Percentiles rank a stretch among this genome's conserved stretches.
Evolutionary conservation across 2,797 vertebrate species (phyloP).

Genomic region (Notamacropus eugenii): DNA sequence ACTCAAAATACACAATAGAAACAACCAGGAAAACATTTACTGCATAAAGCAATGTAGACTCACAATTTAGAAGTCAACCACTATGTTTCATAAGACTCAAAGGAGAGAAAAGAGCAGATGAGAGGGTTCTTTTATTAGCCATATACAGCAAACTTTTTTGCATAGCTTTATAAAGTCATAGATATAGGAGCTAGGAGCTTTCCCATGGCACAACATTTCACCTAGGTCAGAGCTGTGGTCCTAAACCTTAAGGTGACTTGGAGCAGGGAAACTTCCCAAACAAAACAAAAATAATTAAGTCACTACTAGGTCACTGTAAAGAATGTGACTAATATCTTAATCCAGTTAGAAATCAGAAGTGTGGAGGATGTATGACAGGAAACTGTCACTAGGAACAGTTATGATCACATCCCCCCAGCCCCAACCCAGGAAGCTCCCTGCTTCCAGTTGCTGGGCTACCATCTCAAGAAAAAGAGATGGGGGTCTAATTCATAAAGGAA

Average conservation of each 20-base stretch:
- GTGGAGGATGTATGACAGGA: not conserved
- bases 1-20: not conserved
- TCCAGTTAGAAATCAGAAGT: not conserved
- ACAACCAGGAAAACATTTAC: not conserved
- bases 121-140: conserved; percentile 20
- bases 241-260: conserved; percentile 2
- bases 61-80: not conserved
- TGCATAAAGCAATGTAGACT: not conserved
- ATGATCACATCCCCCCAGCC: conserved; percentile 4
- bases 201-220: not conserved
- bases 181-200: not conserved
- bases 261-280: conserved; percentile 1
- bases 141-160: conserved; percentile 30
- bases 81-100: conserved; percentile 23
- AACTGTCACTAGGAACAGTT: not conserved
- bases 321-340: not conserved
- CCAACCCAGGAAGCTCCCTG: not conserved
- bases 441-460: conserved; percentile 26
- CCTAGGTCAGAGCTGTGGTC: not conserved
- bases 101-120: not conserved
- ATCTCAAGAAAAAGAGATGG: conserved; percentile 38
- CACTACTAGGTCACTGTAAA: not conserved
- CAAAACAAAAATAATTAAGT: not conserved
- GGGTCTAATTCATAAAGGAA: conserved; percentile 8
- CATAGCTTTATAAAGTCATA: conserved; percentile 25